Percentiles rank a stretch among this genome's conserved stretches.
Evolutionary conservation across 2,888 invertebrate genomes (phyloP).

Genomic region (Schizaphis graminum): DNA sequence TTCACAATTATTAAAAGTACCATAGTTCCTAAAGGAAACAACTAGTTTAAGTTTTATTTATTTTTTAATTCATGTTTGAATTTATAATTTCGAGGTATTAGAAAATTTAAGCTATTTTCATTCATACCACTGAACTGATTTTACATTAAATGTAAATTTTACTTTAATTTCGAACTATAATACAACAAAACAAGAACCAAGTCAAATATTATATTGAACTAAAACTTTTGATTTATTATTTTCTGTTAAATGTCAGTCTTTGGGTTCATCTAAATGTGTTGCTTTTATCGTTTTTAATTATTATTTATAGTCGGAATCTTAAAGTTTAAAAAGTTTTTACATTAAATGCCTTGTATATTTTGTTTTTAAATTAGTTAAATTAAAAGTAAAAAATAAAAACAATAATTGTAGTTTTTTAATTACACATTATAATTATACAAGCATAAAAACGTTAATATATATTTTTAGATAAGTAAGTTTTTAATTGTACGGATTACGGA

Average conservation of each 20-base stretch:
- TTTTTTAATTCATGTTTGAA: background rate
- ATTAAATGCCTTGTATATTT: background rate
- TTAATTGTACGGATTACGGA: background rate
- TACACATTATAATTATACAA: background rate
- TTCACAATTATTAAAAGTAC: too few relatives aligned
- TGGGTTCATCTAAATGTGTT: background rate
- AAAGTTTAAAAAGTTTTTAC: background rate
- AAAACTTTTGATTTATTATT: conserved; percentile 9
- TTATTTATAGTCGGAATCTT: background rate
- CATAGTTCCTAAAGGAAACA: too few relatives aligned
- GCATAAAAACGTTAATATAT: background rate
- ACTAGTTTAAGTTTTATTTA: too few relatives aligned
- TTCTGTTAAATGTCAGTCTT: conserved; percentile 5
- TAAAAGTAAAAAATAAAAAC: background rate
- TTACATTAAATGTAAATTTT: background rate
- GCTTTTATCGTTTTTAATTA: conserved; percentile 29
- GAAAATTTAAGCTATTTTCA: background rate
- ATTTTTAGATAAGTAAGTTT: background rate
- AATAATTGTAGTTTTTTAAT: background rate
- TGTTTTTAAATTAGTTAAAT: background rate
- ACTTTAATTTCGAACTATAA: background rate
- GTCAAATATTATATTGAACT: background rate
- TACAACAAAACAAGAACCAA: background rate
- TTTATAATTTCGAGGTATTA: background rate
- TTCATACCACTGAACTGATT: background rate